These are phyloP conservation scores for Aurelia sp. DNA, from an alignment of 30 jellyfish, hydroid and myxozoan genomes.

Conservation along the genomic window DNA sequence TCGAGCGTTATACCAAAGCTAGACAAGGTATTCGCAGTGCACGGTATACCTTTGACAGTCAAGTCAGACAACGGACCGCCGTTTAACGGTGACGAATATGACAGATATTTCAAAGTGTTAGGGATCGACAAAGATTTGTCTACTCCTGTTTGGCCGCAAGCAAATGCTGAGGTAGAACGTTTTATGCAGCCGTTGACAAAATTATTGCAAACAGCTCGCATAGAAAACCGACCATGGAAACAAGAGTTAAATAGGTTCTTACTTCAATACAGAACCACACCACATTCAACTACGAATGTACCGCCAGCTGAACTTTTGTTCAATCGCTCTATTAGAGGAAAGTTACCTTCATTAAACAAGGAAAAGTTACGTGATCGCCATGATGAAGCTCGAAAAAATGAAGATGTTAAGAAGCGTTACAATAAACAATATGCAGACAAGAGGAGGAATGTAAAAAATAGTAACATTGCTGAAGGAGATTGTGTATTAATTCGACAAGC, in stretches of 20 bases:
- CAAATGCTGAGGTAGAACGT: constrained; percentile 5
- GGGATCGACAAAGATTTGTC: constrained; percentile 27
- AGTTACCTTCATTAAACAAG: background rate
- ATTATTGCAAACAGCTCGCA: background rate
- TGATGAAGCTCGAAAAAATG: constrained; percentile 16
- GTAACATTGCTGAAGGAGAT: background rate
- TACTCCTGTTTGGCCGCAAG: constrained; percentile 49
- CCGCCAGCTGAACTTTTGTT: too few species aligned
- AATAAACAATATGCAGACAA: constrained; percentile 3
- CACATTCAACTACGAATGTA: too few species aligned
- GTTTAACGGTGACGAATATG: constrained; percentile 6
- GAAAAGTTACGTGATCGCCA: constrained; percentile 6
- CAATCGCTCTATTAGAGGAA: too few species aligned
- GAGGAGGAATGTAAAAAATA: background rate
- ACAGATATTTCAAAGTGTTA: background rate
- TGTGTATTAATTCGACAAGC: background rate
- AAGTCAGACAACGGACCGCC: constrained; percentile 25
- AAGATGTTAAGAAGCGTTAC: constrained; percentile 4
- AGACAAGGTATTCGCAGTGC: constrained; percentile 22
- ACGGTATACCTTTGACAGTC: constrained; percentile 26
- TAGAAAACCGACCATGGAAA: constrained; percentile 17
- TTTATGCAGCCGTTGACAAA: constrained; percentile 26
- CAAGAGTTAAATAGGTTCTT: constrained; percentile 17
- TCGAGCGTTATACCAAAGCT: constrained; percentile 16
- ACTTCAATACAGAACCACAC: too few species aligned